phyloP scores from a whole-genome alignment of 2,888 invertebrate species.

The Clusia tigrina region DNA sequence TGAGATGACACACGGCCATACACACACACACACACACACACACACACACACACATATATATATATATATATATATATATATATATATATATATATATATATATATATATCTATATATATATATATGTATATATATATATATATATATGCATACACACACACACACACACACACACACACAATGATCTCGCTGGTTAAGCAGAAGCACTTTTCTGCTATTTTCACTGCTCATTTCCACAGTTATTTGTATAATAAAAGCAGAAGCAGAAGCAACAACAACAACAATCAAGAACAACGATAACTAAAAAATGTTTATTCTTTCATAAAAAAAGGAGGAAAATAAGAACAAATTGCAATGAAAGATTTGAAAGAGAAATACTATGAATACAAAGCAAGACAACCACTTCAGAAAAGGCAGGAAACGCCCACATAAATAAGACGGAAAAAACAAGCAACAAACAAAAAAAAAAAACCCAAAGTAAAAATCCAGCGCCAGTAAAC shows the following conservation, averaged over 20 bases:
- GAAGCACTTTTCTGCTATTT: slow-evolving; percentile 1
- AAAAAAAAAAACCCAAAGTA: background rate
- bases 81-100: no score
- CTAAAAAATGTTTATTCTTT: background rate
- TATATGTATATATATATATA: background rate
- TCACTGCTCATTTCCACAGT: background rate
- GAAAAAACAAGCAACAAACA: background rate
- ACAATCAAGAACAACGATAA: background rate
- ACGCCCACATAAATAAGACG: background rate
- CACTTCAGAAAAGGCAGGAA: background rate
- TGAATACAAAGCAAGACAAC: background rate
- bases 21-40: no score
- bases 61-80: no score
- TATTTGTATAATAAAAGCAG: background rate
- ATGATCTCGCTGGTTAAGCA: background rate
- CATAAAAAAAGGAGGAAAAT: background rate
- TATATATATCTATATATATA: background rate
- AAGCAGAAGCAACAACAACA: background rate
- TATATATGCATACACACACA: background rate
- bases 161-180: background rate
- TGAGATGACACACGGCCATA: slow-evolving; percentile 17
- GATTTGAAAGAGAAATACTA: slow-evolving; percentile 1
- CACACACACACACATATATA: no score
- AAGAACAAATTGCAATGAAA: slow-evolving; percentile 5
- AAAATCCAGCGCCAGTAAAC: no score